Base-by-base conservation (phyloP, 2,113 vertebrate species). In the Ceratotherium simum region DNA sequence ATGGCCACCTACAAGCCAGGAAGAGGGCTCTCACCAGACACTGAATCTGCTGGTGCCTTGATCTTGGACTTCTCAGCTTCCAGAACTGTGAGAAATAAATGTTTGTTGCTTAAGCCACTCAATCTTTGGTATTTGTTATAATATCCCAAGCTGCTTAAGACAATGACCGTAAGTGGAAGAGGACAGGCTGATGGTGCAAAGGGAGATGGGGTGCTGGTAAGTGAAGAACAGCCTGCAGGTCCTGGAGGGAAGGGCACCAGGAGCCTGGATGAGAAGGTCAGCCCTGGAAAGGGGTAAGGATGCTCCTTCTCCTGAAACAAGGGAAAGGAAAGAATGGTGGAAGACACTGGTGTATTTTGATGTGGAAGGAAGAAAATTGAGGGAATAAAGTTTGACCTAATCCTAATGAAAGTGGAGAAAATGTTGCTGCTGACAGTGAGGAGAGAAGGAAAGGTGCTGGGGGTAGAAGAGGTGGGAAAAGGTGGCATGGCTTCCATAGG, bases 401-500 rank as follows among this genome's bases (percentile, higher is more conserved):
- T 64, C 69, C 51, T 25, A 70, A 3, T 9, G 46, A 48, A 75
- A 85, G 39, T 65, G 27, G 42, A 78, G 16, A 84, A 56, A n/a
- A 54, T 14, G 9, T 2, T 6, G 2, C 13, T 69, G 42, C n/a
- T 48, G 90, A 89, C 3, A 8, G 2, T 23, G 8, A 54, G 29
- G 46, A 84, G 46, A 36, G 23, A 48, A 33, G 60, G 12, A 48
- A 69, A 54, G 33, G 6, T 31, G 0, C 48, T 54, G 21, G 13
- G 2, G 16, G 0, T n/a, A 21, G 31, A 73, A 8, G 31, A 58
- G 10, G 1, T 29, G 25, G 23, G 31, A 14, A 67, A 42, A 7
- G 3, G 1, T 6, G 27, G 4, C 46, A 0, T 6, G 62, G 46
- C 12, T 64, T 90, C 60, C 0, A 0, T 29, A 12, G 3, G 29